These are phyloP conservation scores for Synodontis membranacea DNA, from an alignment of 2,113 vertebrate species.

Conservation along the genomic window DNA sequence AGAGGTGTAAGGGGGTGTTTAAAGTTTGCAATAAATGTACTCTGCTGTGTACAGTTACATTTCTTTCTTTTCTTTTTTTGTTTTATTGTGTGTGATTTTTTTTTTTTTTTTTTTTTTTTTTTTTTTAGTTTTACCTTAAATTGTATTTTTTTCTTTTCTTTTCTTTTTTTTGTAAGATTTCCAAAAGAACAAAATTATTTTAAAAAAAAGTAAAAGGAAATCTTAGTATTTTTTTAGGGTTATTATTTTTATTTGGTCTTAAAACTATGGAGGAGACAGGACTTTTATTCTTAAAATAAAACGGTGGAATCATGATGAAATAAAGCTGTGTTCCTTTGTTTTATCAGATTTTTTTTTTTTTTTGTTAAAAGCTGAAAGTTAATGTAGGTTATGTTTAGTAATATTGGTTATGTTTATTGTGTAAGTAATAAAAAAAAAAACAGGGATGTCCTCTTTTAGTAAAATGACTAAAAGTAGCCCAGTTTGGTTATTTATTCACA, in stretches of 20 bases:
- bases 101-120: constrained; percentile 46
- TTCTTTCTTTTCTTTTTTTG: constrained; percentile 65
- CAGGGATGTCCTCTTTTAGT: neutral
- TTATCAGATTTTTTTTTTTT: constrained; percentile 36
- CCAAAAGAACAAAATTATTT: constrained; percentile 76
- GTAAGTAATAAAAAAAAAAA: neutral
- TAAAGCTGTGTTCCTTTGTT: constrained; percentile 24
- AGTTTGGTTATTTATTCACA: neutral
- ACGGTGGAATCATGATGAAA: constrained; percentile 53
- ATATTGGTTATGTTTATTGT: neutral
- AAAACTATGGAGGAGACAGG: constrained; percentile 69
- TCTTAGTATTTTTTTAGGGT: constrained; percentile 66
- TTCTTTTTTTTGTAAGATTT: constrained; percentile 72
- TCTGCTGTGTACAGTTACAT: constrained; percentile 80
- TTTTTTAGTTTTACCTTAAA: constrained; percentile 61
- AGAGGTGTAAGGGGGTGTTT: constrained; percentile 71
- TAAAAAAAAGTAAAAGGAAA: constrained; percentile 68
- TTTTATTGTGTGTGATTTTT: too few relatives aligned
- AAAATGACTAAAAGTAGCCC: neutral
- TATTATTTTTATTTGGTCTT: constrained; percentile 63
- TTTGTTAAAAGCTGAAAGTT: neutral
- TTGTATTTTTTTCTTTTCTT: constrained; percentile 70
- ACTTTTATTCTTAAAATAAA: constrained; percentile 78
- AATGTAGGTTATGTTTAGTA: neutral
- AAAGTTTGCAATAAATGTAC: constrained; percentile 75